Evolutionary conservation across 2,888 invertebrate genomes (phyloP), one percentile per base, ranked within the genome.

Genomic region (Cataglyphis livida): DNA sequence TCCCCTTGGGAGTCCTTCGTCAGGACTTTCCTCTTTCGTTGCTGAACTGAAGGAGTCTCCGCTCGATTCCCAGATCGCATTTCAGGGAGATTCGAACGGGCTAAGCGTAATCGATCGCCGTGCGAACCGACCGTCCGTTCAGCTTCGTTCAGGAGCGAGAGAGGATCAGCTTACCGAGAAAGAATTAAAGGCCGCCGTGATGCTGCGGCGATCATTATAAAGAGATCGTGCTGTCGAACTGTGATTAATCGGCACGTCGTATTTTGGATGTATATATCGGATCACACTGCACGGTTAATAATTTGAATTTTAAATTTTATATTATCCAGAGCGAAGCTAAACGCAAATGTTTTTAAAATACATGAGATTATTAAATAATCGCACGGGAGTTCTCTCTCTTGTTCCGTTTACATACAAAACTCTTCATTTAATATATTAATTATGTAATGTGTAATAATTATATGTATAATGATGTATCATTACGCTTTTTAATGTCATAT

Each of bases 1-100:
- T 90, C 93, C 92, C 51, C 92, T 68, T 78, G 91, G 90, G 93
- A 91, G 93, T 91, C 91, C 90, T 93, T 92, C 90, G 90, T 93
- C 92, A 91, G 90, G 91, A 91, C 90, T 89, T 89, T 89, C 87
- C 89, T 89, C 90, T 90, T 88, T 89, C 89, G 88, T 85, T 87
- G 90, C 85, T 86, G 83, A 85, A 85, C 91, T 90, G 84, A 83
- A 87, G 86, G 79, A 85, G 86, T 88, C 88, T 84, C 84, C 84
- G 89, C 83, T 82, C 88, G 90, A 90, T 90, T 92, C 91, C 89
- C 90, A 89, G 90, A 90, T 92, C 92, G 89, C 91, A 89, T 91
- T 91, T 92, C 91, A 87, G 87, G 85, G 89, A 87, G 89, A 86
- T 89, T 86, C 90, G 89, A 89, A 87, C 88, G 84, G 86, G 85